Evolutionary conservation across 2,797 vertebrate species (phyloP), one percentile per base, ranked within the genome.

Genomic region (Crypturellus tataupa): DNA sequence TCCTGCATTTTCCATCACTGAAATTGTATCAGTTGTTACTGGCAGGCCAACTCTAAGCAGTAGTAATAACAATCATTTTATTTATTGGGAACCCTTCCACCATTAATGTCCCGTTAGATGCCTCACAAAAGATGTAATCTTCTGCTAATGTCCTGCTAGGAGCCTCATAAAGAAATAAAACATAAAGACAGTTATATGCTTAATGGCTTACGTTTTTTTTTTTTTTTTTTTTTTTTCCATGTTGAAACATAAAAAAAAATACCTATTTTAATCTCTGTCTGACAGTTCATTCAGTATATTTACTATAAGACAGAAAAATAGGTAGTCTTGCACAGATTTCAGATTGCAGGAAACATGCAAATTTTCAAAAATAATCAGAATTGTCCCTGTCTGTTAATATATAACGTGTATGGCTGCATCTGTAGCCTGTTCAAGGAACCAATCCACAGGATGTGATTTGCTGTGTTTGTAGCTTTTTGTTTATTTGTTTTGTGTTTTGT

Each of bases 121-220:
- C n/a, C 87, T 96, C 92, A 84, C 87, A 89, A 91, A 96, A 92
- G 87, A 82, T 76, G 60, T 90, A 91, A 96, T 95, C 77, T 94
- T 70, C 80, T 81, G 64, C 92, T 97, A 95, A 96, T 86, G 89
- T 88, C 94, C 85, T 97, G 67, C 92, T 77, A 67, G 89, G 80
- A 89, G 93, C 42, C 92, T 95, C 91, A 9, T 97, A 97, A 96
- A 93, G 92, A 91, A 88, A 92, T 95, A 96, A 96, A 90, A 95
- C 81, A 77, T 62, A 86, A 91, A 94, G 80, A 64, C 85, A 88
- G 68, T 94, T 95, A 91, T 87, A 91, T 95, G 91, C 58, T 93
- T 93, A 94, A 96, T 92, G 94, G 73, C 70, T n/a, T n/a, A n/a
- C n/a, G n/a, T n/a, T n/a, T n/a, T n/a, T n/a, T 39, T 10, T 39